phyloP scores from a whole-genome alignment of 2,113 vertebrate species.

The Syngnathus scovelli region DNA sequence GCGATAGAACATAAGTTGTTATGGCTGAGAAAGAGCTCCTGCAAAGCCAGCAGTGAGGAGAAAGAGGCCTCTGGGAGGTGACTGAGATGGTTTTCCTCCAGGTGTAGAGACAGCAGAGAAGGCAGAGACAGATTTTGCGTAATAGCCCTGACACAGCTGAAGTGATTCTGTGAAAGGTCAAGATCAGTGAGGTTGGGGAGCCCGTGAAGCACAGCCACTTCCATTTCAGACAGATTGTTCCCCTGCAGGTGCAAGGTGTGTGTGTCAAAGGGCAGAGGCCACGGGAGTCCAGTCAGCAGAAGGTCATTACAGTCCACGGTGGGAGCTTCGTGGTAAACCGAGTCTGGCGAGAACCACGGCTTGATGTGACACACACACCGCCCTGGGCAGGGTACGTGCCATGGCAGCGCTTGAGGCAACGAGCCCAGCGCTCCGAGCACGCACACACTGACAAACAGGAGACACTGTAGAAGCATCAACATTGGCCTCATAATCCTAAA shows the following conservation, averaged over 20 bases:
- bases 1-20: slow-evolving; percentile 81
- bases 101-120: slow-evolving; percentile 81
- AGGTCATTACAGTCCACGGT: slow-evolving; percentile 91
- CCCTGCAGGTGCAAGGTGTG: slow-evolving; percentile 88
- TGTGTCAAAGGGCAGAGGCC: slow-evolving; percentile 71
- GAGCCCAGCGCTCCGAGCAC: slow-evolving; percentile 57
- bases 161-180: slow-evolving; percentile 89
- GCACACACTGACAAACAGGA: slow-evolving; percentile 59
- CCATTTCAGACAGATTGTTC: slow-evolving; percentile 78
- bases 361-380: slow-evolving; percentile 86
- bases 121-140: slow-evolving; percentile 65
- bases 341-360: slow-evolving; percentile 89
- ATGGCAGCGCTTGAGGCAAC: slow-evolving; percentile 77
- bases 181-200: slow-evolving; percentile 85
- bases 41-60: slow-evolving; percentile 73
- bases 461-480: slow-evolving; percentile 59
- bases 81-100: slow-evolving; percentile 85
- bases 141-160: slow-evolving; percentile 67
- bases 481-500: slow-evolving; percentile 58
- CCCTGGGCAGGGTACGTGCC: slow-evolving; percentile 78
- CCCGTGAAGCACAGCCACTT: slow-evolving; percentile 68
- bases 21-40: slow-evolving; percentile 92
- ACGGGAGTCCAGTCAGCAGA: slow-evolving; percentile 75
- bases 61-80: slow-evolving; percentile 80
- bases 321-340: slow-evolving; percentile 81